Evolutionary conservation across 2,113 vertebrate species (phyloP).

Genomic region (Prinia subflava): DNA sequence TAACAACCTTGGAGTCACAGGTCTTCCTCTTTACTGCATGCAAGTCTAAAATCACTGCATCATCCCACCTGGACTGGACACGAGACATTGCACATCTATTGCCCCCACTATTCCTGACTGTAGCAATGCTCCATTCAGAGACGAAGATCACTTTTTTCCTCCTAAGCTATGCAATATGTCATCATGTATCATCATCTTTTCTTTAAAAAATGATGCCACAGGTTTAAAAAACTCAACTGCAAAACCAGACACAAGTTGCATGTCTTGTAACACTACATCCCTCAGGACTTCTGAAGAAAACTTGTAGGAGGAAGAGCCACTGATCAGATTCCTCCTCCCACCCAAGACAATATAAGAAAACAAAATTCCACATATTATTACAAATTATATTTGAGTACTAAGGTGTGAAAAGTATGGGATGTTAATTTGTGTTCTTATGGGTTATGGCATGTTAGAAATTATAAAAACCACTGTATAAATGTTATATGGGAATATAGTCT

Average conservation of each 20-base stretch:
- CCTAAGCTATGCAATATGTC: not conserved
- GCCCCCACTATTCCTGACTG: not conserved
- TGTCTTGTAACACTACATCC: not conserved
- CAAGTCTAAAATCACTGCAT: not conserved
- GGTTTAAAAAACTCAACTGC: not conserved
- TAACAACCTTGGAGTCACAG: not conserved
- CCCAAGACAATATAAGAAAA: not conserved
- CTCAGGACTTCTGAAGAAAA: not conserved
- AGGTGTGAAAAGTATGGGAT: not conserved
- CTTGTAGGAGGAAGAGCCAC: not conserved
- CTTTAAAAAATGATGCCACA: not conserved
- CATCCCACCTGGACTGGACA: not conserved
- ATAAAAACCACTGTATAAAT: no score
- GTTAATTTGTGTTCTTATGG: no score
- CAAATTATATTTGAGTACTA: not conserved
- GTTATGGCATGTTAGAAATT: no score
- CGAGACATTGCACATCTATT: not conserved
- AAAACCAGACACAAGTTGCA: not conserved
- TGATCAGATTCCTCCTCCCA: fast-evolving
- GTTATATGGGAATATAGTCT: no score
- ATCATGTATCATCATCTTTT: not conserved
- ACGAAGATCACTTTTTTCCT: not conserved
- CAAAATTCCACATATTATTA: not conserved
- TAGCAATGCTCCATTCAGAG: fast-evolving
- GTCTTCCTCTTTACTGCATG: not conserved